Evolutionary conservation across 2,888 invertebrate genomes (phyloP).

Genomic region (Lasioglossum figueresi): DNA sequence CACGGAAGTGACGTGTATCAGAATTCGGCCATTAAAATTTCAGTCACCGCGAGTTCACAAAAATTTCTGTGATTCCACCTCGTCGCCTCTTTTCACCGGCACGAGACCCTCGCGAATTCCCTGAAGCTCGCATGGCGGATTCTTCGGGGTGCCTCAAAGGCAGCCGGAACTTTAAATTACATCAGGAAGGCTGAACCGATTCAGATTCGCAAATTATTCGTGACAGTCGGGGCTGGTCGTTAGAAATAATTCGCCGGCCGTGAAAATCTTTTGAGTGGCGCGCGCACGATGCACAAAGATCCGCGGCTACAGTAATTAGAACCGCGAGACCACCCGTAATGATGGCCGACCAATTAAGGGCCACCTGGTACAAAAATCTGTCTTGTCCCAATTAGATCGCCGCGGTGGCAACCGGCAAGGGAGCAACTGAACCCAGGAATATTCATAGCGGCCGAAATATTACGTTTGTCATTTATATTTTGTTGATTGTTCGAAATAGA

Average conservation of each 20-base stretch:
- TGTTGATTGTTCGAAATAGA: background rate
- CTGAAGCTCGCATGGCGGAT: background rate
- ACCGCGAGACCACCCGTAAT: slow-evolving; percentile 67
- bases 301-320: slow-evolving; percentile 56
- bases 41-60: background rate
- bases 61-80: background rate
- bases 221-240: background rate
- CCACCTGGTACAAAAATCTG: slow-evolving; percentile 69
- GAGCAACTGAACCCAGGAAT: slow-evolving; percentile 43
- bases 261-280: slow-evolving; percentile 28
- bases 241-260: slow-evolving; percentile 39
- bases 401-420: slow-evolving; percentile 35
- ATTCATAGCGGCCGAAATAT: slow-evolving; percentile 73
- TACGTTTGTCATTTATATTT: slow-evolving; percentile 70
- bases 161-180: background rate
- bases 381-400: slow-evolving; percentile 73
- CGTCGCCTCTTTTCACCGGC: background rate
- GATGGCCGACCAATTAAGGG: slow-evolving; percentile 72
- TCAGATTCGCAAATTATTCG: background rate
- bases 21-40: background rate
- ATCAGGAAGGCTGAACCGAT: background rate
- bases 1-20: background rate
- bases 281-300: slow-evolving; percentile 28
- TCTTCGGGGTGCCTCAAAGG: background rate
- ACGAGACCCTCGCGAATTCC: background rate